Base-by-base conservation (phyloP, 2,797 vertebrate genomes). In the Gallinago nigripennis region DNA sequence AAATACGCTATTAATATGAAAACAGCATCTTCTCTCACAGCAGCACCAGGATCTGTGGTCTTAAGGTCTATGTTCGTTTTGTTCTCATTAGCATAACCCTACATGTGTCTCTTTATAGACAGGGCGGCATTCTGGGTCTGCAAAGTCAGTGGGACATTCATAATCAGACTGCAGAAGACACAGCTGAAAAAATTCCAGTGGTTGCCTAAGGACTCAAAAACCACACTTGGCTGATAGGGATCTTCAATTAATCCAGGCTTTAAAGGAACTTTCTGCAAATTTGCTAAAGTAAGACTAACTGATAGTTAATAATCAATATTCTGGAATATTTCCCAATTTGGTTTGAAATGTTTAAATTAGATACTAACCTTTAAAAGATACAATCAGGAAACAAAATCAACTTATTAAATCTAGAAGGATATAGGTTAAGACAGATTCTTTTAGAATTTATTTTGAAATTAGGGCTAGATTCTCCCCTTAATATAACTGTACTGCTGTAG, bases 271-370 rank as follows among this genome's bases (percentile, higher is more conserved):
- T 88, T 66, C 30, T 63, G 56, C 63, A 86, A 89, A 90, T 64
- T 60, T 89, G n/a, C 21, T 57, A 43, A 53, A 92, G 69, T 16
- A 35, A 87, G 68, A 71, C 63, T 13, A 53, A 37, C 37, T 80
- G 39, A 43, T 21, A 77, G 65, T 66, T 73, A 89, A 86, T 66
- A 41, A 92, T 75, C 82, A 61, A 86, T 70, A 61, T 66, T 75
- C 82, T 72, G 65, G 57, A 92, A 28, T 70, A 79, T 75, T 82
- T 86, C 81, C 81, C 86, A 75, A n/a, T 61, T 48, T 27, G 8
- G 41, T 68, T 72, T 82, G 78, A 60, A 91, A 75, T 31, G 57
- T 86, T 95, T 90, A 92, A 95, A 90, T 72, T 53, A 89, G 54
- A 91, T 50, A 50, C 25, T 31, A 82, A 35, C 61, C 39, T 70